Conservation (phyloP, 2,888 invertebrate genomes). For the Synanthedon formicaeformis region DNA sequence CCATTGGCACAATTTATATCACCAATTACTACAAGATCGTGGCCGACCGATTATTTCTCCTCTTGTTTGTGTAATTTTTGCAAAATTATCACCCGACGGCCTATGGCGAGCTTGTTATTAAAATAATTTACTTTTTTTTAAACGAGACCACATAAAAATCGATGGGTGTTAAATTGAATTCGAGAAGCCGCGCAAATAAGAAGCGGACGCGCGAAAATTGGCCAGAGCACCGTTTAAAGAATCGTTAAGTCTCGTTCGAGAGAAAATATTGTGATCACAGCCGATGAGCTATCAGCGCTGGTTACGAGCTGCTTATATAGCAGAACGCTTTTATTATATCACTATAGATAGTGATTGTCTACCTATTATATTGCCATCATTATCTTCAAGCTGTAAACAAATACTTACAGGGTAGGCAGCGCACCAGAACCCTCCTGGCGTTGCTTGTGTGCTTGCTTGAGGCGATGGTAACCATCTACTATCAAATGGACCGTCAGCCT, state of each 20-base stretch:
- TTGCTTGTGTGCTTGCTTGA: too few species aligned
- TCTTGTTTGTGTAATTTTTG: constrained; percentile 42
- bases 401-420: too few species aligned
- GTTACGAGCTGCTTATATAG: constrained; percentile 43
- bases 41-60: constrained; percentile 31
- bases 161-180: constrained; percentile 68
- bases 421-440: too few species aligned
- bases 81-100: constrained; percentile 43
- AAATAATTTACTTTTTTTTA: constrained; percentile 49
- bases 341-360: too few species aligned
- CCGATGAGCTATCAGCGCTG: constrained; percentile 16
- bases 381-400: too few species aligned
- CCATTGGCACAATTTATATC: constrained; percentile 24
- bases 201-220: constrained; percentile 63
- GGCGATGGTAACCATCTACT: too few species aligned
- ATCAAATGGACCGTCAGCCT: too few species aligned
- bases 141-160: constrained; percentile 46
- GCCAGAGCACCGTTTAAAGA: constrained; percentile 55
- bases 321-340: too few species aligned
- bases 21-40: constrained; percentile 40
- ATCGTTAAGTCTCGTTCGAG: constrained; percentile 57
- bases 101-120: constrained; percentile 47
- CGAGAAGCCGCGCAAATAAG: constrained; percentile 60
- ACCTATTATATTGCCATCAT: too few species aligned
- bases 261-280: constrained; percentile 59